Evolutionary conservation across 2,113 vertebrate species (phyloP).

Genomic region (Oryzias curvinotus): DNA sequence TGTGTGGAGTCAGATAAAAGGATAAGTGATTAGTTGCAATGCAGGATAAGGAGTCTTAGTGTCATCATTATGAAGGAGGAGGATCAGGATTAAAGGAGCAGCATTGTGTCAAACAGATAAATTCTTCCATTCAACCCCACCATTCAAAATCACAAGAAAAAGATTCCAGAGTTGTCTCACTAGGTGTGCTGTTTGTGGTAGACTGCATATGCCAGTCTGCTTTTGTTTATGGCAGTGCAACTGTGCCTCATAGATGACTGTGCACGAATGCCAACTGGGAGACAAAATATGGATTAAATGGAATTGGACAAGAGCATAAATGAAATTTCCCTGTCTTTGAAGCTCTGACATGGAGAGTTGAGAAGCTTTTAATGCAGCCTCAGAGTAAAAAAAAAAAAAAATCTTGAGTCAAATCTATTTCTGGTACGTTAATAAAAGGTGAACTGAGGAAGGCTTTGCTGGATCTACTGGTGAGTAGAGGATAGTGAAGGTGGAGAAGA

Average conservation of each 20-base stretch:
- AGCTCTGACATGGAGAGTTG: conserved; percentile 51
- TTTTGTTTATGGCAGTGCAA: conserved; percentile 4
- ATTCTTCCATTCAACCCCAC: conserved; percentile 56
- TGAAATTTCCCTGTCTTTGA: conserved; percentile 55
- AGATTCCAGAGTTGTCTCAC: conserved; percentile 60
- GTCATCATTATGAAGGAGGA: conserved; percentile 57
- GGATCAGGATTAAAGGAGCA: conserved; percentile 64
- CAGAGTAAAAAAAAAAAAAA: conserved; percentile 46
- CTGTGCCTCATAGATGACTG: background rate
- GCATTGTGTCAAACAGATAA: conserved; percentile 65
- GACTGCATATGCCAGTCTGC: conserved; percentile 12
- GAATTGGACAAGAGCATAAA: conserved; percentile 51
- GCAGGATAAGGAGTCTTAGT: conserved; percentile 57
- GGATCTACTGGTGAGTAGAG: conserved; percentile 34
- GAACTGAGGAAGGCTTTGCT: conserved; percentile 48
- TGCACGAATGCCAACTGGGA: conserved; percentile 21
- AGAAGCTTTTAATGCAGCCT: conserved; percentile 48
- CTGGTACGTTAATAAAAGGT: conserved; percentile 65
- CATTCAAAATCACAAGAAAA: conserved; percentile 63
- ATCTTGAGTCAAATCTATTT: conserved; percentile 64
- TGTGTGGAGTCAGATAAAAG: conserved; percentile 56
- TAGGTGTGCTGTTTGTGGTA: conserved; percentile 21
- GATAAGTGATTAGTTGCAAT: conserved; percentile 66
- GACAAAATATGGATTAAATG: conserved; percentile 53
- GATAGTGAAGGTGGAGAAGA: conserved; percentile 9